phyloP scores from a whole-genome alignment of 2,113 vertebrate species.

The Neodontobutis hainanensis region DNA sequence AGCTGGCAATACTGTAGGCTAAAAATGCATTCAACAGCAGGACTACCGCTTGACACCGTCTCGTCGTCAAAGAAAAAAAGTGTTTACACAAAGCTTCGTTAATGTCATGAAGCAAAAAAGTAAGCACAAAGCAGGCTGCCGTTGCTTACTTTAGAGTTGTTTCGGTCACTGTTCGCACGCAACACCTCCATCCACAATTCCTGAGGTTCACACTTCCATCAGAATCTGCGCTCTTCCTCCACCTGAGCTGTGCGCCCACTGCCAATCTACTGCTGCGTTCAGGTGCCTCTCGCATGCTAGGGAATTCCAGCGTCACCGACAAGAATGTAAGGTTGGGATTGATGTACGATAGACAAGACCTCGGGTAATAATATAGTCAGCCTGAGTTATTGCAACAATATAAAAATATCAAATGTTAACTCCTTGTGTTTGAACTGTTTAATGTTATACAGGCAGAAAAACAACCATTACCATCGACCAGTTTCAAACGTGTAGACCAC shows the following conservation, averaged over 20 bases:
- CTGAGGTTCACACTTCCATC: conserved; percentile 1
- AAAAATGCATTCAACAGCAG: too few species aligned
- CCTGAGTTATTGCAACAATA: too few species aligned
- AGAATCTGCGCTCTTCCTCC: neutral
- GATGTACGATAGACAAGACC: too few species aligned
- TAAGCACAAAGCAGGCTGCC: neutral
- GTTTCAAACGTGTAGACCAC: conserved; percentile 33
- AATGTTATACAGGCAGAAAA: conserved; percentile 37
- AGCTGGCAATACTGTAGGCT: too few species aligned
- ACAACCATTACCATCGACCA: conserved; percentile 29
- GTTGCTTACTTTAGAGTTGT: conserved; percentile 50
- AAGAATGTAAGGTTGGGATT: too few species aligned
- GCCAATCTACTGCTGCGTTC: conserved; percentile 46
- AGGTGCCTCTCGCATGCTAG: neutral
- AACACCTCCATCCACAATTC: conserved; percentile 47
- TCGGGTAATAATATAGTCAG: too few species aligned
- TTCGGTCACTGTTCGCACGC: neutral
- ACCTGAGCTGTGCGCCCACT: conserved; percentile 2
- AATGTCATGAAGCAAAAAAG: too few species aligned
- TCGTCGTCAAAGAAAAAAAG: too few species aligned
- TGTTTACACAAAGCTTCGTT: too few species aligned
- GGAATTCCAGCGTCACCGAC: neutral
- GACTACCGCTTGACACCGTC: too few species aligned
- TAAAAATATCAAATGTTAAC: too few species aligned
- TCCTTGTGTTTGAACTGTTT: too few species aligned